These are phyloP conservation scores for Amblyjoppa proteus DNA, from an alignment of 2,888 invertebrate species.

Conservation along the genomic window DNA sequence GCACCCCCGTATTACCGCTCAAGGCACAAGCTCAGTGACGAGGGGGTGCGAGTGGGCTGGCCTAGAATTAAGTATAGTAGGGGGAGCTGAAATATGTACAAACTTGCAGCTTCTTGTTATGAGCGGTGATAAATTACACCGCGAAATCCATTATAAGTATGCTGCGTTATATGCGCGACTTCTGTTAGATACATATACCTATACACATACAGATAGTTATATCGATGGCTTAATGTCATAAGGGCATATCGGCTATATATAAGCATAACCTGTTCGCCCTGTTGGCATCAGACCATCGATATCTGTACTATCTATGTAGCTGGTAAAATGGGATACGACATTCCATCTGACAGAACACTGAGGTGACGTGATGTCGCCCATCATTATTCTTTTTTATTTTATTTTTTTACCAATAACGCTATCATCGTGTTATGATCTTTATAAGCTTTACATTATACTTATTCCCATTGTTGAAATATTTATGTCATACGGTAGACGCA, in stretches of 20 bases:
- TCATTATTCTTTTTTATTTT: no score
- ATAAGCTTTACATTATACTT: no score
- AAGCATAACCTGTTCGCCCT: no score
- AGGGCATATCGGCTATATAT: no score
- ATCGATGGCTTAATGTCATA: neutral
- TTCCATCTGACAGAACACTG: no score
- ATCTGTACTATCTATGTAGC: no score
- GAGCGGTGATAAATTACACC: conserved; percentile 82
- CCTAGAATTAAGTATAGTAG: conserved; percentile 63
- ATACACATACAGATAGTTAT: neutral
- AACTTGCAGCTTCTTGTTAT: conserved; percentile 82
- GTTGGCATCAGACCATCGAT: no score
- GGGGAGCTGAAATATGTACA: conserved; percentile 81
- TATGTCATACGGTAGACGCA: neutral
- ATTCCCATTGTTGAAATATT: no score
- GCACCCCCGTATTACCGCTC: conserved; percentile 52
- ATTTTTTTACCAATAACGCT: no score
- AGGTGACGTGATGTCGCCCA: no score
- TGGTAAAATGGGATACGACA: no score
- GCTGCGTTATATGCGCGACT: conserved; percentile 40
- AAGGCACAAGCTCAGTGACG: conserved; percentile 40
- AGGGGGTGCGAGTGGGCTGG: conserved; percentile 66
- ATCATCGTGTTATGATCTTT: no score
- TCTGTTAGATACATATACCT: conserved; percentile 37
- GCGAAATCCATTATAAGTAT: conserved; percentile 64